Evolutionary conservation across 2,113 vertebrate genomes (phyloP).

Genomic region (Xiphophorus maculatus): DNA sequence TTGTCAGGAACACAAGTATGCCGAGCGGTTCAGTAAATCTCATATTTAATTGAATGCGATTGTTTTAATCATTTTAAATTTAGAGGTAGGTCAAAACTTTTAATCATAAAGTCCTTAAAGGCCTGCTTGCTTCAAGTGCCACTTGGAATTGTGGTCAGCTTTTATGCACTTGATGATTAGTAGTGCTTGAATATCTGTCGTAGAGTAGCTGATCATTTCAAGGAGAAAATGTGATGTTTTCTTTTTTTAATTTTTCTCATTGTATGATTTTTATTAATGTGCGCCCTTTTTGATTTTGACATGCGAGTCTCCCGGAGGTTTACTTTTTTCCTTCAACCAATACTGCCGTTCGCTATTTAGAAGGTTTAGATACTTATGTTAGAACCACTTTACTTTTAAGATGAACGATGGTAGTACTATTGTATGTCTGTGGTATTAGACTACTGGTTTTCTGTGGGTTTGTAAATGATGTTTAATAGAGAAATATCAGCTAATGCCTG

Average conservation of each 20-base stretch:
- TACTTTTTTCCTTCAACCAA: neutral
- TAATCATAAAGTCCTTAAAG: slow-evolving; percentile 79
- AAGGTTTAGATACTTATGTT: neutral
- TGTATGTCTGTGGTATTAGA: neutral
- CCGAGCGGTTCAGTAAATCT: slow-evolving; percentile 68
- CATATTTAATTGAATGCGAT: slow-evolving; percentile 82
- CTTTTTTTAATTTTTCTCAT: neutral
- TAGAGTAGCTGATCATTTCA: slow-evolving; percentile 30
- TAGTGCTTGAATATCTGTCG: slow-evolving; percentile 48
- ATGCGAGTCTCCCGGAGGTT: neutral
- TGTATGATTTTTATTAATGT: neutral
- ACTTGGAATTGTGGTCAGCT: slow-evolving; percentile 73
- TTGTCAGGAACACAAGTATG: slow-evolving; percentile 58
- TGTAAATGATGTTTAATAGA: neutral
- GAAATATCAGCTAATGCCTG: too few relatives aligned
- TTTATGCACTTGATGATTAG: slow-evolving; percentile 73
- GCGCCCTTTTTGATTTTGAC: neutral
- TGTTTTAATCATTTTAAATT: slow-evolving; percentile 82
- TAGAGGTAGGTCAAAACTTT: slow-evolving; percentile 78
- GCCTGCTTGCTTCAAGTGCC: slow-evolving; percentile 76
- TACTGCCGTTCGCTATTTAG: neutral
- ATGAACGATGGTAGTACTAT: neutral
- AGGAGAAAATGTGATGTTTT: neutral
- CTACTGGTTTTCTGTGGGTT: neutral
- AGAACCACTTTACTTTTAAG: neutral